Evolutionary conservation across 2,797 vertebrate species (phyloP).

Genomic region (Mycteria americana): DNA sequence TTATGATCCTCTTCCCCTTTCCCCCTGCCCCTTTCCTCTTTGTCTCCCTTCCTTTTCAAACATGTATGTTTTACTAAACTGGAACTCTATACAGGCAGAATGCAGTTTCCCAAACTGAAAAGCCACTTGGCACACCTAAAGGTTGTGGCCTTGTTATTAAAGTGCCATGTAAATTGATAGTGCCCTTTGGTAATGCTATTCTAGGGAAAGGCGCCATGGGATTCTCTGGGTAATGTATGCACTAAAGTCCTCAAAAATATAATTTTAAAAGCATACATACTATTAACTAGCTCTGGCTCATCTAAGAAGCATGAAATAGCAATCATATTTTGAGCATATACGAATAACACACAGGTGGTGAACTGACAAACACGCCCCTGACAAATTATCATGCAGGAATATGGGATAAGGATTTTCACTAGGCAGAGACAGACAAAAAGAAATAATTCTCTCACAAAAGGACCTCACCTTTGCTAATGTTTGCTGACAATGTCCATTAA

Average conservation of each 20-base stretch:
- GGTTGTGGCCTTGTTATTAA: neutral
- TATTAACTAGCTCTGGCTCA: neutral
- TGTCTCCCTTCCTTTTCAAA: neutral
- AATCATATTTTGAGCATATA: neutral
- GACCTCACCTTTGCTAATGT: slow-evolving; percentile 44
- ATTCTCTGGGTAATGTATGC: neutral
- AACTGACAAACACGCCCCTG: neutral
- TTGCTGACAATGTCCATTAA: slow-evolving; percentile 45
- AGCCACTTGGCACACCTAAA: neutral
- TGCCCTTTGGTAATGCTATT: neutral
- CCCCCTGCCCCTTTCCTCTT: neutral
- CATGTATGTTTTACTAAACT: neutral
- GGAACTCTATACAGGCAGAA: neutral
- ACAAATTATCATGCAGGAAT: neutral
- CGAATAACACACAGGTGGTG: neutral
- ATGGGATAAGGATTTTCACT: slow-evolving; percentile 3
- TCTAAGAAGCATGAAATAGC: neutral
- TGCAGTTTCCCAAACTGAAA: neutral
- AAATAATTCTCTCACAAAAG: slow-evolving; percentile 6
- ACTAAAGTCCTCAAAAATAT: neutral
- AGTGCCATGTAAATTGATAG: neutral
- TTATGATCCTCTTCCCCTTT: neutral
- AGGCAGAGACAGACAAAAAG: neutral
- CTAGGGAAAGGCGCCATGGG: neutral
- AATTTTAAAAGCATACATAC: neutral